Evolutionary conservation across 2,797 vertebrate genomes (phyloP).

Genomic region (Lepus townsendii): DNA sequence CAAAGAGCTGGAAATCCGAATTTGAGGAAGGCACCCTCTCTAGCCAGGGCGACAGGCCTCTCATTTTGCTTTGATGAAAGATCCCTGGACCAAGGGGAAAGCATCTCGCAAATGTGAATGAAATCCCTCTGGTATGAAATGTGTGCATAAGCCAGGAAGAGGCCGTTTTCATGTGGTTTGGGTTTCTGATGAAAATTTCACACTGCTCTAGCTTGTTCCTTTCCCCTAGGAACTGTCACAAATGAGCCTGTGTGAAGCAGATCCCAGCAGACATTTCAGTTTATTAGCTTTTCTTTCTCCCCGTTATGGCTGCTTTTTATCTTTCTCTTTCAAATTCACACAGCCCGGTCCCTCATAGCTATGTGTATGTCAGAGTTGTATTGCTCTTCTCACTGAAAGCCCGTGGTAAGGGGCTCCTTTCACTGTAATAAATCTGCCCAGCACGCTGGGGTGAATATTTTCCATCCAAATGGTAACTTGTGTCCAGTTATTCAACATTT

Average conservation of each 20-base stretch:
- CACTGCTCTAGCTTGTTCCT: neutral
- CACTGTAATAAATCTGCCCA: neutral
- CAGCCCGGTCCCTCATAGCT: neutral
- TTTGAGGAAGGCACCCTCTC: neutral
- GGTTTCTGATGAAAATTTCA: conserved; percentile 49
- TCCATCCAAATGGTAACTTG: neutral
- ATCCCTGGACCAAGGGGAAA: neutral
- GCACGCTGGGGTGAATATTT: neutral
- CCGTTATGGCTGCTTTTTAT: conserved; percentile 32
- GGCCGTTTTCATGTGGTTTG: conserved; percentile 16
- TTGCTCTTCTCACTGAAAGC: conserved; percentile 1
- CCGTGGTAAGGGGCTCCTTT: neutral
- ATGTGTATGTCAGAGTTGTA: neutral
- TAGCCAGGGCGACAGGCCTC: neutral
- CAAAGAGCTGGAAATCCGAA: neutral
- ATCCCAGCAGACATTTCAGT: conserved; percentile 21
- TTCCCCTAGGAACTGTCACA: conserved; percentile 6
- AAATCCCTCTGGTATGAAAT: neutral
- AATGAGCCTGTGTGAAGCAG: conserved; percentile 25
- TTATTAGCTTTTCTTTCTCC: conserved; percentile 39
- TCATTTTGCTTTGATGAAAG: conserved; percentile 7
- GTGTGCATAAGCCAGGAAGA: conserved; percentile 18
- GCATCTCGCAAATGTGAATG: neutral
- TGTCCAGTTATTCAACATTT: neutral
- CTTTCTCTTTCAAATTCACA: conserved; percentile 4